phyloP scores from a whole-genome alignment of 2,888 invertebrate genomes.

The Sturmia bella region DNA sequence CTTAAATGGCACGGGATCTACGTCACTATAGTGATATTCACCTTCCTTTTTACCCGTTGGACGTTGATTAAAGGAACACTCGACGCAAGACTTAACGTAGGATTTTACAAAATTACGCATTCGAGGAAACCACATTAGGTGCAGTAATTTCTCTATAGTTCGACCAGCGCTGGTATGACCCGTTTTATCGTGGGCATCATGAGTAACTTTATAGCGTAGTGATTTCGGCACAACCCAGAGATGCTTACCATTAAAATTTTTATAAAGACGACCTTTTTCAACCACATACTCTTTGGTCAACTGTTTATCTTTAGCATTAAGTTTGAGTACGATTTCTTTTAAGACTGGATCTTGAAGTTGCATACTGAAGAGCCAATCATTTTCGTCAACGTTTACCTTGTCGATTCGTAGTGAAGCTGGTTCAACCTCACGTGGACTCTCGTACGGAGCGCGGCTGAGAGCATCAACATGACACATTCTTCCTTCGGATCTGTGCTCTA shows the following conservation, averaged over 20 bases:
- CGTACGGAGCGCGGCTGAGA: neutral
- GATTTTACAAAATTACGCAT: slow-evolving; percentile 78
- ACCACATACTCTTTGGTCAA: too few relatives aligned
- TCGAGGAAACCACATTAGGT: too few relatives aligned
- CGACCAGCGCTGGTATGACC: slow-evolving; percentile 69
- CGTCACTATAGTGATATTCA: slow-evolving; percentile 28
- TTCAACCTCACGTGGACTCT: neutral
- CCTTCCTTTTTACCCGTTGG: slow-evolving; percentile 41
- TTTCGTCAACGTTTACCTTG: neutral
- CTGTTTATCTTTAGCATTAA: too few relatives aligned
- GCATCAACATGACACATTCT: neutral
- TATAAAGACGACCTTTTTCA: neutral
- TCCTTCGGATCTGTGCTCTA: neutral
- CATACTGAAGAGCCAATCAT: neutral
- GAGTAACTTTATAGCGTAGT: neutral
- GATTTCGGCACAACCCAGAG: slow-evolving; percentile 51
- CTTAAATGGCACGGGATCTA: neutral
- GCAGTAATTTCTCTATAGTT: slow-evolving; percentile 75
- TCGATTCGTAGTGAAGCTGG: neutral
- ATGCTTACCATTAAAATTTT: neutral
- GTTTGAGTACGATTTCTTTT: too few relatives aligned
- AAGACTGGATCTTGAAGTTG: too few relatives aligned
- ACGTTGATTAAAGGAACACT: slow-evolving; percentile 77
- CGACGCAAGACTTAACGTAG: slow-evolving; percentile 74
- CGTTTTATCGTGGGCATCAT: slow-evolving; percentile 17